Evolutionary conservation across 2,888 invertebrate species (phyloP).

Genomic region (Pollenia griseotomentosa): DNA sequence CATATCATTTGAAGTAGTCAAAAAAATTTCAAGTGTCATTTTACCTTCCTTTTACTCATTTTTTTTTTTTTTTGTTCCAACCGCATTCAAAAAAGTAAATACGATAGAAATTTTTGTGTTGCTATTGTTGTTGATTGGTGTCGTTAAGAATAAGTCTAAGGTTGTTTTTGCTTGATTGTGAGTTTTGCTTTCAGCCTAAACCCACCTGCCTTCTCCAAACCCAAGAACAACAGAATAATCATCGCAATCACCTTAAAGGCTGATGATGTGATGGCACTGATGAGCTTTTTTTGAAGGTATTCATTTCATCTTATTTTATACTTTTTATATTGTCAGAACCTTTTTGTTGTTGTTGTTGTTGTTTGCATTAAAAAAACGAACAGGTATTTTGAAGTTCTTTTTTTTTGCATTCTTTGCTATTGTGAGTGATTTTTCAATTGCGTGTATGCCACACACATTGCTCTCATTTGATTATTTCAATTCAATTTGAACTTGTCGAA

Average conservation of each 20-base stretch:
- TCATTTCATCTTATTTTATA: slow-evolving; percentile 23
- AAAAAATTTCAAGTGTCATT: slow-evolving; percentile 33
- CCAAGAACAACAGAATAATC: not conserved
- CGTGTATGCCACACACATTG: slow-evolving; percentile 55
- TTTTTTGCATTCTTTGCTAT: not conserved
- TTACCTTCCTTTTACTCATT: not conserved
- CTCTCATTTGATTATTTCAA: slow-evolving; percentile 51
- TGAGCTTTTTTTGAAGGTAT: slow-evolving; percentile 32
- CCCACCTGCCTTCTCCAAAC: not conserved
- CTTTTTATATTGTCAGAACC: not conserved
- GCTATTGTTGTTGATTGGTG: slow-evolving; percentile 1
- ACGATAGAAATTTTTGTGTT: not conserved
- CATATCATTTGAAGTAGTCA: slow-evolving; percentile 8
- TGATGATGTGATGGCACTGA: slow-evolving; percentile 22
- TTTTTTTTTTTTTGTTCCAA: not conserved
- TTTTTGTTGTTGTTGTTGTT: not conserved
- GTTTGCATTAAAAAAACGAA: slow-evolving; percentile 13
- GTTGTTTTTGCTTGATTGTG: slow-evolving; percentile 1
- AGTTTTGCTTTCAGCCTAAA: slow-evolving; percentile 6
- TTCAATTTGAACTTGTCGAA: slow-evolving; percentile 40
- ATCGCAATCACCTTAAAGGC: not conserved
- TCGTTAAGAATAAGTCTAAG: not conserved
- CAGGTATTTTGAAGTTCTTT: slow-evolving; percentile 27
- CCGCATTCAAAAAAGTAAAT: slow-evolving; percentile 27
- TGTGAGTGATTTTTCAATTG: slow-evolving; percentile 45